Evolutionary conservation across 1,140 invertebrate genomes (phyloP).

Genomic region (Laodelphax striatellus): DNA sequence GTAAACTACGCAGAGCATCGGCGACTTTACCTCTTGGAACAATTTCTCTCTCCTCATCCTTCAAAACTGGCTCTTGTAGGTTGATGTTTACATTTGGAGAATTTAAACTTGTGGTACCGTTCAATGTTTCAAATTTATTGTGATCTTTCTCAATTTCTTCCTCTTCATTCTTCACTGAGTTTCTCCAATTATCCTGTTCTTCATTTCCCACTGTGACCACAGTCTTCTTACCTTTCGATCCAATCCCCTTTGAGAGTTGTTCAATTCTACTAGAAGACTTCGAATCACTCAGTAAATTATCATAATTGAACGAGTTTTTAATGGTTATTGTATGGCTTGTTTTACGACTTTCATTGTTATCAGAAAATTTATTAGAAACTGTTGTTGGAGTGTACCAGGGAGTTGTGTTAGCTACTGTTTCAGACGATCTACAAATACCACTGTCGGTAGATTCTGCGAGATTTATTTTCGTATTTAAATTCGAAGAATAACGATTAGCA

Average conservation of each 20-base stretch:
- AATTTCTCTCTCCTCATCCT: conserved; percentile 1
- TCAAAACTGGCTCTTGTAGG: not conserved
- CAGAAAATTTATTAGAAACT: not conserved
- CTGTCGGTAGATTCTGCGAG: conserved; percentile 47
- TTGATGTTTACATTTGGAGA: no score
- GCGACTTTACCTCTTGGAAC: conserved; percentile 8
- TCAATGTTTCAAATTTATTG: not conserved
- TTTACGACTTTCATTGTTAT: conserved; percentile 17
- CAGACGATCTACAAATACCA: conserved; percentile 53
- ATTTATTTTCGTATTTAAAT: no score
- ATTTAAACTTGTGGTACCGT: no score
- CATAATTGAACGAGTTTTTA: not conserved
- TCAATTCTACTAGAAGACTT: no score
- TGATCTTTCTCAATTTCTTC: not conserved
- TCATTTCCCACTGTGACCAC: conserved; percentile 15
- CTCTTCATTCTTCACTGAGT: not conserved
- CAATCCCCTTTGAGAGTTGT: no score
- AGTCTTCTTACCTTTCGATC: conserved; percentile 12
- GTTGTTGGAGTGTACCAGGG: conserved; percentile 11
- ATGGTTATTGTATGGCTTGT: conserved; percentile 11
- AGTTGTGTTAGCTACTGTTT: conserved; percentile 32
- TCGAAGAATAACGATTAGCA: no score
- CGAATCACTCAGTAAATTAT: no score
- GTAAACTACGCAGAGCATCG: conserved; percentile 4
- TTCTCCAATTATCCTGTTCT: no score